These are phyloP conservation scores for Equus quagga DNA, from an alignment of 2,113 vertebrate genomes.

Conservation along the genomic window DNA sequence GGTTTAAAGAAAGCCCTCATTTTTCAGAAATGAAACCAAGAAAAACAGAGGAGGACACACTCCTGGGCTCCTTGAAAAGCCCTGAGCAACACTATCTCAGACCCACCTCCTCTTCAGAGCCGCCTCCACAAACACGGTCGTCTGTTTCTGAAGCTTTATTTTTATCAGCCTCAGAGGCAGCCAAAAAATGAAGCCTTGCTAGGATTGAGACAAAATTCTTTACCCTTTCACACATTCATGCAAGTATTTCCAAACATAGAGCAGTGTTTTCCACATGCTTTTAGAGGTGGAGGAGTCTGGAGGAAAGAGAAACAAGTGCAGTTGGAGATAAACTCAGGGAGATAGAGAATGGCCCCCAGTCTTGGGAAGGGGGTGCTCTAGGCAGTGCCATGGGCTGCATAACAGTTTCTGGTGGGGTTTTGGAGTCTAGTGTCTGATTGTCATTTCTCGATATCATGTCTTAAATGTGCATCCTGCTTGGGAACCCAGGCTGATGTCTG, in stretches of 20 bases:
- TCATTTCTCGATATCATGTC: not conserved
- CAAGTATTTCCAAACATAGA: not conserved
- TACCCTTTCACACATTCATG: not conserved
- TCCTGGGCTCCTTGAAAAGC: not conserved
- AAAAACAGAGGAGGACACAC: constrained; percentile 15
- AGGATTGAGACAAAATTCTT: not conserved
- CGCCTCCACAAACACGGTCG: not conserved
- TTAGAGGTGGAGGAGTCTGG: not conserved
- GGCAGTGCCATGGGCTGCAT: accelerated
- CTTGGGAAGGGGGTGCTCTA: accelerated
- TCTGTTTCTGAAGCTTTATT: constrained; percentile 41
- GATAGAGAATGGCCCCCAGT: accelerated
- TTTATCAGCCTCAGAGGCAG: not conserved
- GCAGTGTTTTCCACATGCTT: not conserved
- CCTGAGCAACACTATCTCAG: not conserved
- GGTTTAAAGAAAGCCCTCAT: not conserved
- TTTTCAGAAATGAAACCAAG: constrained; percentile 57
- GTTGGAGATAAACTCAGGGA: not conserved
- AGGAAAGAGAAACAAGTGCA: not conserved
- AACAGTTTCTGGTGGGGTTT: not conserved
- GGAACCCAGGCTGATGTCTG: not conserved
- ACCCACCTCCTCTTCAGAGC: not conserved
- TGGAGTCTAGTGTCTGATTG: not conserved
- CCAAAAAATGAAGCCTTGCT: not conserved
- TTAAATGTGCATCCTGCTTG: not conserved